Evolutionary conservation across 1,140 invertebrate genomes (phyloP).

Genomic region (Probaryconus sp.): DNA sequence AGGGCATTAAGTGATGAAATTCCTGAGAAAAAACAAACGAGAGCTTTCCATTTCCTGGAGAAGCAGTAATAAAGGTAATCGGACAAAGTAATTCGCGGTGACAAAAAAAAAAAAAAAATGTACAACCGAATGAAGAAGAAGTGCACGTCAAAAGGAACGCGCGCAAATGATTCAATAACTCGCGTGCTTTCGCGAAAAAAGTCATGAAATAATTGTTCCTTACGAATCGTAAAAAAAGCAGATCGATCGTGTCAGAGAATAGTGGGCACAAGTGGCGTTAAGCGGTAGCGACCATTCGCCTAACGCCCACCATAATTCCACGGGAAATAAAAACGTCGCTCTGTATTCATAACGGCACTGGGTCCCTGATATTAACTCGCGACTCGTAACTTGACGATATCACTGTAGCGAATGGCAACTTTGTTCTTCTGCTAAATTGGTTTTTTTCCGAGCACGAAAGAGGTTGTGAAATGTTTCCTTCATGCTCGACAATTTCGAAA

Average conservation of each 20-base stretch:
- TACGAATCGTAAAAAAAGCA: slow-evolving; percentile 43
- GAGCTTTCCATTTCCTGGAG: too few species aligned
- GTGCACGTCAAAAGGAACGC: neutral
- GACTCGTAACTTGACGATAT: slow-evolving; percentile 51
- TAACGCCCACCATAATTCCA: slow-evolving; percentile 47
- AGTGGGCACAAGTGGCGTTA: slow-evolving; percentile 39
- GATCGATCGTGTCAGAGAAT: slow-evolving; percentile 42
- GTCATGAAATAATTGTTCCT: slow-evolving; percentile 49
- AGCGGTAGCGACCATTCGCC: slow-evolving; percentile 40
- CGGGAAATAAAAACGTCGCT: slow-evolving; percentile 59
- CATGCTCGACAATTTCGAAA: slow-evolving; percentile 32
- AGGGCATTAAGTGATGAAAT: too few species aligned
- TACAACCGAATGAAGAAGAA: too few species aligned
- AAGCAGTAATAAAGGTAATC: too few species aligned
- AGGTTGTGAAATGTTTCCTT: slow-evolving; percentile 37
- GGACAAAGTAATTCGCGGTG: too few species aligned
- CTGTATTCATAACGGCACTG: slow-evolving; percentile 58
- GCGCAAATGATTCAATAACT: slow-evolving; percentile 30
- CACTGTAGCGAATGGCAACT: slow-evolving; percentile 46
- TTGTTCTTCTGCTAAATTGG: slow-evolving; percentile 53
- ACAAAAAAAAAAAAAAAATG: too few species aligned
- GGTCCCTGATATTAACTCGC: slow-evolving; percentile 62
- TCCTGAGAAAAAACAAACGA: too few species aligned
- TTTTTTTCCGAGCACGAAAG: slow-evolving; percentile 30
- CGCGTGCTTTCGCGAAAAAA: slow-evolving; percentile 28